Conservation (phyloP, 2,888 invertebrate species). For the Agrochola litura region DNA sequence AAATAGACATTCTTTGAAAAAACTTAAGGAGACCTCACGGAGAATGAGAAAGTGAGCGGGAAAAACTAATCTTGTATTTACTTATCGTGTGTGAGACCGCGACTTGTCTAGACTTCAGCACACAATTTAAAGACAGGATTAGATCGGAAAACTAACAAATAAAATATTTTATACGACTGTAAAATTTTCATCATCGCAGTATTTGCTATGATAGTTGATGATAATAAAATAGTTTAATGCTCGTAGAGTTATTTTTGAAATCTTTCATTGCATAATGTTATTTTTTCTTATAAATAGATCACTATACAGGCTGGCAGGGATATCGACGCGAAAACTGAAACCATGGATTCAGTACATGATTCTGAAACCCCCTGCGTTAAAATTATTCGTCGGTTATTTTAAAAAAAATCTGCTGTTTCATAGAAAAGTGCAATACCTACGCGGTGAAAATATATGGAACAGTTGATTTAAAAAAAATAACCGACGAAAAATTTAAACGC, state of each 20-base stretch:
- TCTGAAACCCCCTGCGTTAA: too few relatives aligned
- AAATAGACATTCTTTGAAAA: not conserved
- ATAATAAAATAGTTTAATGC: conserved; percentile 20
- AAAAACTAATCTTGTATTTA: conserved; percentile 9
- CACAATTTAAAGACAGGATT: conserved; percentile 65
- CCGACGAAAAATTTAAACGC: too few relatives aligned
- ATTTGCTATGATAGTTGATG: conserved; percentile 22
- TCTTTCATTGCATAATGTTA: not conserved
- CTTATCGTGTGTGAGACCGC: conserved; percentile 8
- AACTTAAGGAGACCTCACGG: too few relatives aligned
- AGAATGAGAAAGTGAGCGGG: not conserved
- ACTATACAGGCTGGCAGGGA: too few relatives aligned
- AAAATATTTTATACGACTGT: conserved; percentile 45
- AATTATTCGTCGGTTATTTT: too few relatives aligned
- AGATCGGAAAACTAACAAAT: conserved; percentile 57
- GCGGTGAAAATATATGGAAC: too few relatives aligned
- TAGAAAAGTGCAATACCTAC: too few relatives aligned
- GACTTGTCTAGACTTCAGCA: conserved; percentile 68
- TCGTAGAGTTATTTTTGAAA: conserved; percentile 12
- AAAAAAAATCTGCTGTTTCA: too few relatives aligned
- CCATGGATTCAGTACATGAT: too few relatives aligned
- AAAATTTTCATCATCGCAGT: conserved; percentile 43
- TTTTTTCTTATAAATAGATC: not conserved
- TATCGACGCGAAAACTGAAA: too few relatives aligned
- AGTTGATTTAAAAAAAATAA: too few relatives aligned